Evolutionary conservation across 2,888 invertebrate species (phyloP).

Genomic region (Chironomus riparius): DNA sequence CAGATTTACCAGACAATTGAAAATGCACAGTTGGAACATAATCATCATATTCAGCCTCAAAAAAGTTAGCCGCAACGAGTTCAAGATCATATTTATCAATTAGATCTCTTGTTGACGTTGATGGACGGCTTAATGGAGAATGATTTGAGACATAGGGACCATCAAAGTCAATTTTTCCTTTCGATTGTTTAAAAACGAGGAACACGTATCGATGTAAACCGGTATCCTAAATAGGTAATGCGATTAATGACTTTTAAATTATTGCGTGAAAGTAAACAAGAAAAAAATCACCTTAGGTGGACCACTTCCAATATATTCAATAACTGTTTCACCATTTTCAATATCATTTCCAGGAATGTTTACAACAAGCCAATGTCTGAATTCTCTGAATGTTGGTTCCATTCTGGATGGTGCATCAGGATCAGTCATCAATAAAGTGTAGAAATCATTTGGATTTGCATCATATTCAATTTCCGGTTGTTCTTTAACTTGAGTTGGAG

Average conservation of each 20-base stretch:
- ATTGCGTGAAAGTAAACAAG: neutral
- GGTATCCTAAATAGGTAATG: constrained; percentile 37
- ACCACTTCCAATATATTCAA: constrained; percentile 51
- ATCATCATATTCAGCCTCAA: constrained; percentile 69
- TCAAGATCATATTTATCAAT: constrained; percentile 66
- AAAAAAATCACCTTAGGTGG: constrained; percentile 44
- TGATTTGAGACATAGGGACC: neutral
- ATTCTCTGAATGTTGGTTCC: constrained; percentile 47
- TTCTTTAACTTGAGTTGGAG: constrained; percentile 21
- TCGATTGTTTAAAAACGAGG: constrained; percentile 52
- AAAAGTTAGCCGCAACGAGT: constrained; percentile 74
- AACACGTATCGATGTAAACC: constrained; percentile 52
- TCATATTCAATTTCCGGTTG: constrained; percentile 11
- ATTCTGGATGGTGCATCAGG: constrained; percentile 56
- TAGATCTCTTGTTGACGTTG: constrained; percentile 55
- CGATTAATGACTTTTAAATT: constrained; percentile 33
- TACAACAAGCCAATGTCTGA: constrained; percentile 8
- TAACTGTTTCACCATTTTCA: constrained; percentile 43
- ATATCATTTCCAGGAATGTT: constrained; percentile 47
- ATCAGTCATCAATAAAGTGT: constrained; percentile 38
- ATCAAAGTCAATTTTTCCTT: constrained; percentile 39
- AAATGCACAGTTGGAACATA: constrained; percentile 73
- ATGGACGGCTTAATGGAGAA: constrained; percentile 41
- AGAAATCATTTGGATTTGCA: constrained; percentile 12
- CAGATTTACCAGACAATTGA: constrained; percentile 44